A percentile compares a stretch with the other conserved stretches of the same genome.
These are phyloP conservation scores for Pangasianodon gigas DNA, from an alignment of 2,113 vertebrate species.

Conservation along the genomic window DNA sequence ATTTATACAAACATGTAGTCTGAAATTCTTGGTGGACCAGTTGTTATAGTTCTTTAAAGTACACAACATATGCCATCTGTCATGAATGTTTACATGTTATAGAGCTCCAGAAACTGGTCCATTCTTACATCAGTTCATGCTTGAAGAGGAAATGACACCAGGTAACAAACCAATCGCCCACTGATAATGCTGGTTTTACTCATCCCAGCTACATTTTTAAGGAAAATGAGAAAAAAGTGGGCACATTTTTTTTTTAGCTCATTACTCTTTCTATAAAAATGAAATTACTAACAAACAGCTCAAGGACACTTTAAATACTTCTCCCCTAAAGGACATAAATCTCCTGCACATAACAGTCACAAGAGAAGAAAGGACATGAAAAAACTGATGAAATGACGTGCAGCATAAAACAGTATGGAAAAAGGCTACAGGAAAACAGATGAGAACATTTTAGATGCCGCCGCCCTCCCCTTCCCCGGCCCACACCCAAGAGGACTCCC, in stretches of 20 bases:
- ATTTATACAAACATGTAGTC: conserved; percentile 42
- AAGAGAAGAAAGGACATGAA: conserved; percentile 11
- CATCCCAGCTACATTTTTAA: conserved; percentile 26
- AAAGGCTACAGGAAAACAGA: conserved; percentile 10
- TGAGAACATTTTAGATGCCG: not conserved
- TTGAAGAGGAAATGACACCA: conserved; percentile 34
- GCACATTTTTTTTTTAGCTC: conserved; percentile 9
- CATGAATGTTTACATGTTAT: conserved; percentile 37
- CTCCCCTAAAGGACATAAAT: conserved; percentile 6
- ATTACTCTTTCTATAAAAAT: conserved; percentile 30
- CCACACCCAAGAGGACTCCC: conserved; percentile 3
- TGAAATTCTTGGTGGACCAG: conserved; percentile 13
- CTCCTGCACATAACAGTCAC: conserved; percentile 2
- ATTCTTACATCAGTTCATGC: conserved; percentile 37
- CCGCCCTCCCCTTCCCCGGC: not conserved
- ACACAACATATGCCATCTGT: conserved; percentile 33
- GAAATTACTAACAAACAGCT: conserved; percentile 30
- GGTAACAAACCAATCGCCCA: conserved; percentile 25
- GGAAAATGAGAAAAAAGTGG: conserved; percentile 11
- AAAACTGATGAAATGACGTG: conserved; percentile 11
- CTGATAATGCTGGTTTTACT: conserved; percentile 29
- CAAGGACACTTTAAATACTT: conserved; percentile 36
- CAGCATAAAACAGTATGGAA: conserved; percentile 28
- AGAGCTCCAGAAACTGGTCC: conserved; percentile 19
- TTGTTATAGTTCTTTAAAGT: conserved; percentile 41